A percentile compares a stretch with the other conserved stretches of the same genome.
These are phyloP conservation scores for Mixornis gularis DNA, from an alignment of 2,113 vertebrate species.

Conservation along the genomic window DNA sequence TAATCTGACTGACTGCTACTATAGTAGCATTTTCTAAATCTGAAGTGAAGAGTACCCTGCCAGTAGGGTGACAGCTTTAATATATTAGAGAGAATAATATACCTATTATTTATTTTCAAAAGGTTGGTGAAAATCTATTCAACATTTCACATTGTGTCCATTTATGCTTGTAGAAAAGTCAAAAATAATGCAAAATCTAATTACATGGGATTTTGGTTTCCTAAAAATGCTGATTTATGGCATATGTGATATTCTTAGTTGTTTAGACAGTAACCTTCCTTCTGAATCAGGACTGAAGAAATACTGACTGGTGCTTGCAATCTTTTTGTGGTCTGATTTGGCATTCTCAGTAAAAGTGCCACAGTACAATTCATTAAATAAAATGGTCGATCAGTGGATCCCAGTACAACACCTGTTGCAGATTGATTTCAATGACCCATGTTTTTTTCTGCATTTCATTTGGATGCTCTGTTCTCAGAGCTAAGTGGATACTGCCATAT, in stretches of 20 bases:
- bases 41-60: background rate
- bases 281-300: background rate
- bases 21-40: background rate
- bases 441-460: background rate
- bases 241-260: background rate
- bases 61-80: background rate
- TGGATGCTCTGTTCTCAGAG: background rate
- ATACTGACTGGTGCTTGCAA: background rate
- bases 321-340: background rate
- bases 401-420: background rate
- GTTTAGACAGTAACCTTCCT: background rate
- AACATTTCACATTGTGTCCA: background rate
- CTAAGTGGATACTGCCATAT: background rate
- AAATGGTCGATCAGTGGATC: background rate
- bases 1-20: background rate
- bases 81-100: background rate
- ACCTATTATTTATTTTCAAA: background rate
- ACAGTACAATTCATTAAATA: background rate
- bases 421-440: background rate
- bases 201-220: background rate
- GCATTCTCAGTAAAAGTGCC: background rate
- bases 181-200: background rate
- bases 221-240: background rate
- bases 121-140: background rate
- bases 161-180: background rate